Percentiles rank a stretch among this genome's conserved stretches.
These are phyloP conservation scores for Cremastobaeus sp. DNA, from an alignment of 2,888 invertebrate species.

Conservation along the genomic window DNA sequence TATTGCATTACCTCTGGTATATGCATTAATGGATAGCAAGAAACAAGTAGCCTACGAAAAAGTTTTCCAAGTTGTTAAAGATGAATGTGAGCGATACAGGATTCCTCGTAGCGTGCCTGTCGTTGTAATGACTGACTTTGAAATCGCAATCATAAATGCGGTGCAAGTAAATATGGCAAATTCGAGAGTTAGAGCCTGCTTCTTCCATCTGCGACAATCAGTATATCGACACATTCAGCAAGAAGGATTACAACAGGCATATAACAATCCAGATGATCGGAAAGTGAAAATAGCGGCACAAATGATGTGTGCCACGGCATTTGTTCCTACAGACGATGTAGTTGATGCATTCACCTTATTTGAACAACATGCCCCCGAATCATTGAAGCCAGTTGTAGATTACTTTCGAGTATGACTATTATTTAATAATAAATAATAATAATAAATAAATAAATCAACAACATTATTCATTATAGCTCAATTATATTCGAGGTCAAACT, in stretches of 20 bases:
- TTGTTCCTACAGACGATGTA: constrained; percentile 4
- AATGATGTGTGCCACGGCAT: constrained; percentile 8
- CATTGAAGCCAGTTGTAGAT: neutral
- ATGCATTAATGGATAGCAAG: constrained; percentile 1
- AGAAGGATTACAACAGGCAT: constrained; percentile 1
- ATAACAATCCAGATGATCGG: neutral
- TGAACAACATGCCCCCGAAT: neutral
- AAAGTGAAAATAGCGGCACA: neutral
- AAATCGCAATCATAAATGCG: constrained; percentile 6
- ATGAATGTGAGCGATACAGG: neutral
- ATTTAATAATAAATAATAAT: no score
- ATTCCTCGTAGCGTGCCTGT: neutral
- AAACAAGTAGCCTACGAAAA: constrained; percentile 8
- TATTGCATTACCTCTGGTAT: constrained; percentile 2
- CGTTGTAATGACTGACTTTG: neutral
- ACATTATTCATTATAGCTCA: no score
- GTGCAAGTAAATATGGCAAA: neutral
- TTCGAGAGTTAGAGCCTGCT: neutral
- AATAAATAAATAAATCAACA: no score
- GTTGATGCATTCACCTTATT: neutral
- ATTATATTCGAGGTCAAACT: neutral
- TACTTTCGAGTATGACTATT: neutral
- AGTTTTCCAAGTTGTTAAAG: constrained; percentile 2
- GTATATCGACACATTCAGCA: neutral
- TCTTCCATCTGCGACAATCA: constrained; percentile 1